Conservation (phyloP, 2,797 vertebrate species). For the Spondyliosoma cantharus region DNA sequence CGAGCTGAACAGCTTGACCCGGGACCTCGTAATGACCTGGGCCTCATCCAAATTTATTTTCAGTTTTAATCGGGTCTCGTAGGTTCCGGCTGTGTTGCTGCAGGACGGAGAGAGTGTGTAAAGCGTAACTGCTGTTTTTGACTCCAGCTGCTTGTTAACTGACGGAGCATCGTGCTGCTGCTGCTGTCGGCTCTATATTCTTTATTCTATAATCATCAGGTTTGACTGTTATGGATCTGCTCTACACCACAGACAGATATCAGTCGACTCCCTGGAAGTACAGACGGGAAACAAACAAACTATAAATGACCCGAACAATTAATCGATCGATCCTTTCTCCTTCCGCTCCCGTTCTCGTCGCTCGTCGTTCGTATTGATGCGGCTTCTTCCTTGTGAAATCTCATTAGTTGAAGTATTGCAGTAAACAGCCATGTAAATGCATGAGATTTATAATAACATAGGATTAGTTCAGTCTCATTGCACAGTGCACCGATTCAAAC, state of each 20-base stretch:
- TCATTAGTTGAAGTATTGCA: slow-evolving; percentile 40
- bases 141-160: background rate
- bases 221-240: background rate
- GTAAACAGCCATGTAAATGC: slow-evolving; percentile 71
- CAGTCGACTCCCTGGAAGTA: too few species aligned
- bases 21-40: background rate
- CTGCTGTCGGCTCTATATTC: background rate
- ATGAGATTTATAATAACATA: slow-evolving; percentile 62
- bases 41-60: background rate
- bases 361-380: background rate
- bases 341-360: slow-evolving; percentile 1
- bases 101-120: background rate
- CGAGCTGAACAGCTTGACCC: slow-evolving; percentile 11
- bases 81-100: background rate
- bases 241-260: background rate
- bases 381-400: slow-evolving; percentile 4
- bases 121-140: background rate
- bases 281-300: too few species aligned
- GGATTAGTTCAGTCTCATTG: slow-evolving; percentile 62
- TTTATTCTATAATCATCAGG: too few species aligned
- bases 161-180: background rate
- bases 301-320: background rate
- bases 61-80: background rate
- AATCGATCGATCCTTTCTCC: background rate
- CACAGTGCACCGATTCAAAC: slow-evolving; percentile 39